These are phyloP conservation scores for Sandelia bainsii DNA, from an alignment of 2,797 vertebrate species.

Conservation along the genomic window DNA sequence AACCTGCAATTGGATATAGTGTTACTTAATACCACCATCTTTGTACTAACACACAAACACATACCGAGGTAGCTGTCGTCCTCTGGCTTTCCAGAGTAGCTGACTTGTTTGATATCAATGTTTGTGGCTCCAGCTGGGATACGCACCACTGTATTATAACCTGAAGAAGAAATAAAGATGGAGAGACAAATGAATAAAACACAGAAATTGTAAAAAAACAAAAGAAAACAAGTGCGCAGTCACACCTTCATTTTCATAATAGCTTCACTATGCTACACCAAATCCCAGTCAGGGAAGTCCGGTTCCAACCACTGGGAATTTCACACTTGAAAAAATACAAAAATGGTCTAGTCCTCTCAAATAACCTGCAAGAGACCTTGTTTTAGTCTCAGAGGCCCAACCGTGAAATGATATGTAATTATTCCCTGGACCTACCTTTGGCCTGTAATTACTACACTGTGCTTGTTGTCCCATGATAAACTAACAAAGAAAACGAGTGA, in stretches of 20 bases:
- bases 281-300: conserved; percentile 56
- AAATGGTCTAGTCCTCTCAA: conserved; percentile 66
- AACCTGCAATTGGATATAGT: conserved; percentile 47
- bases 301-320: conserved; percentile 56
- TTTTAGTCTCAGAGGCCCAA: conserved; percentile 73
- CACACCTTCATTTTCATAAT: conserved; percentile 60
- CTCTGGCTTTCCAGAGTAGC: conserved; percentile 95
- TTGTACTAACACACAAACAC: conserved; percentile 44
- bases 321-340: conserved; percentile 70
- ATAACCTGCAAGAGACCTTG: conserved; percentile 74
- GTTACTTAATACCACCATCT: conserved; percentile 24
- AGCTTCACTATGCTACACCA: conserved; percentile 63
- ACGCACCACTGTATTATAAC: conserved; percentile 93
- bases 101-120: conserved; percentile 94
- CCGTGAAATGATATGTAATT: conserved; percentile 79
- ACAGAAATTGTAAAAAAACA: background rate
- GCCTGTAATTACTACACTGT: conserved; percentile 77
- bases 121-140: conserved; percentile 97
- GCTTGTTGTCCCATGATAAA: conserved; percentile 70
- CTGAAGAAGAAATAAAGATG: conserved; percentile 70
- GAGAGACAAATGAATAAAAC: conserved; percentile 1
- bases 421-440: conserved; percentile 72
- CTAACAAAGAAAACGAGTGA: conserved; percentile 59
- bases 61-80: conserved; percentile 99
- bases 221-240: conserved; percentile 11